phyloP scores from a whole-genome alignment of 2,888 invertebrate genomes.

The Mayetiola destructor region DNA sequence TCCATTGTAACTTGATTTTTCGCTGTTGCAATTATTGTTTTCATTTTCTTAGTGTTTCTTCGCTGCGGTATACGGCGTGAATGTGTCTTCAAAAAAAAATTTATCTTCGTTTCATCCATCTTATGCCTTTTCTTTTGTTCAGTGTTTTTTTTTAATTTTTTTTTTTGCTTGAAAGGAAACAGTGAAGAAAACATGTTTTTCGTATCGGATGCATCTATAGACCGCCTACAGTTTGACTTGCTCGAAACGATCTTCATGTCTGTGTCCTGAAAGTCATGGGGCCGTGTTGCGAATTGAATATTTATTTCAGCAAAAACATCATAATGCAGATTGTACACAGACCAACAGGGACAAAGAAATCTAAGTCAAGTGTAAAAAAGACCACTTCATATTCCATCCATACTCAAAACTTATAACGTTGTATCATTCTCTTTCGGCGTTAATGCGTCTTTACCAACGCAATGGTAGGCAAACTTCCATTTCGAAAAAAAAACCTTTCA shows the following conservation, averaged over 20 bases:
- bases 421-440: no score
- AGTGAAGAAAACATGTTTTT: not conserved
- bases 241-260: not conserved
- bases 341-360: not conserved
- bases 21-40: not conserved
- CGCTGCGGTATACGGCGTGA: not conserved
- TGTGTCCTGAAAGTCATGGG: no score
- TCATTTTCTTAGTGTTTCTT: not conserved
- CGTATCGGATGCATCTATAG: slow-evolving; percentile 9
- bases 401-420: no score
- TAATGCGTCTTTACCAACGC: no score
- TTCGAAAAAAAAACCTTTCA: no score
- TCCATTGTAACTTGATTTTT: slow-evolving; percentile 4
- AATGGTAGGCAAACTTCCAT: no score
- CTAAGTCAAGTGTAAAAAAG: slow-evolving; percentile 9
- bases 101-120: not conserved
- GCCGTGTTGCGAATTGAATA: slow-evolving; percentile 7
- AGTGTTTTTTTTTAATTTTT: not conserved
- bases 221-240: slow-evolving; percentile 9
- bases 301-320: slow-evolving; percentile 7
- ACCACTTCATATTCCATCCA: no score
- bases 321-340: not conserved
- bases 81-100: not conserved
- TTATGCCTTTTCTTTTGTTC: no score
- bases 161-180: not conserved